These are phyloP conservation scores for Eretmochelys imbricata DNA, from an alignment of 2,113 vertebrate genomes.

Conservation along the genomic window DNA sequence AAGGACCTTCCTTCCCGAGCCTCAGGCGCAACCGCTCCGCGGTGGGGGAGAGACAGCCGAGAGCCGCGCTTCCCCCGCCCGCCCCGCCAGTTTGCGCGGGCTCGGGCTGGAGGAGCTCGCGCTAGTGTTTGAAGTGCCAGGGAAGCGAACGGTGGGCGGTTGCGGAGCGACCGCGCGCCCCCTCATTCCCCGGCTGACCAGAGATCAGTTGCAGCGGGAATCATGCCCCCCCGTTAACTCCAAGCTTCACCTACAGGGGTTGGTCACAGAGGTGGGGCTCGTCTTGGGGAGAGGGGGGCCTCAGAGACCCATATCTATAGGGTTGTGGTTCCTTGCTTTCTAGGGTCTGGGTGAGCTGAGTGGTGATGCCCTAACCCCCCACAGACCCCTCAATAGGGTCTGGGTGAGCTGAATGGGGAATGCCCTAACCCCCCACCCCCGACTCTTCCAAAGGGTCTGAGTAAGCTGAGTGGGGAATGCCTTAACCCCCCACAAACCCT, in stretches of 20 bases:
- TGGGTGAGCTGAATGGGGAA: not conserved
- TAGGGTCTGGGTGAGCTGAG: not conserved
- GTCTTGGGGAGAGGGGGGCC: not conserved
- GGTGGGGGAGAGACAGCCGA: no score
- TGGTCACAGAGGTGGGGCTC: not conserved
- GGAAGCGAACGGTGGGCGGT: not conserved
- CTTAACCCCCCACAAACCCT: not conserved
- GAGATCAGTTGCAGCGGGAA: not conserved
- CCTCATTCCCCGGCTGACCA: not conserved
- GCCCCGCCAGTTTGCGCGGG: not conserved
- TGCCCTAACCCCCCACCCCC: not conserved
- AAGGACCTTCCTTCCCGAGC: not conserved
- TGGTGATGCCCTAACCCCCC: not conserved
- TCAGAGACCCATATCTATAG: not conserved
- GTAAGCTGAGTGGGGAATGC: not conserved
- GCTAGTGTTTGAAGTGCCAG: not conserved
- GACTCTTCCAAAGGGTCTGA: not conserved
- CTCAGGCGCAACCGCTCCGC: no score
- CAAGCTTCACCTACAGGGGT: not conserved
- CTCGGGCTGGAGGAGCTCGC: not conserved
- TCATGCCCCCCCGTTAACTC: not conserved
- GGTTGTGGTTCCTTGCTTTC: not conserved
- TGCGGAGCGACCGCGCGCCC: not conserved
- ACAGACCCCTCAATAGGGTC: no score
- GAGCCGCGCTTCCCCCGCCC: no score